phyloP scores from a whole-genome alignment of 2,113 vertebrate species.

The Apodemus sylvaticus region DNA sequence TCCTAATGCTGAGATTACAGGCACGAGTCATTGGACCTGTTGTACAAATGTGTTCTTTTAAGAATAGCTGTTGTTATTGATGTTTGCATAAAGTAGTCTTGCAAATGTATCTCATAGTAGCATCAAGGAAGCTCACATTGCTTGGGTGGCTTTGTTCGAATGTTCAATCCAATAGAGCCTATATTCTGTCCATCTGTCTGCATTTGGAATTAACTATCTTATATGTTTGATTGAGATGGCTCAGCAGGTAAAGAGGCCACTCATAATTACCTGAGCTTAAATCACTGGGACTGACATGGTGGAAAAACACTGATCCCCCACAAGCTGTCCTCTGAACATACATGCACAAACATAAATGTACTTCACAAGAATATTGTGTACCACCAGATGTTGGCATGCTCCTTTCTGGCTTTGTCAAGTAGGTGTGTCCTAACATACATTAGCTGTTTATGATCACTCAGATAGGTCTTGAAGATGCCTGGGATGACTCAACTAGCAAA shows the following conservation, averaged over 20 bases:
- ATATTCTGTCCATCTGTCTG: not conserved
- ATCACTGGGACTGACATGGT: too few species aligned
- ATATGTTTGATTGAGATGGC: not conserved
- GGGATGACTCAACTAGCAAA: slow-evolving; percentile 3
- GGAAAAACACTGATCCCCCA: not conserved
- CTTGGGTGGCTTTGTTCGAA: not conserved
- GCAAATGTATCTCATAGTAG: not conserved
- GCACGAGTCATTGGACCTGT: not conserved
- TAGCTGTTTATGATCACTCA: slow-evolving; percentile 22
- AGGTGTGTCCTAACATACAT: not conserved
- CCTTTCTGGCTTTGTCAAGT: not conserved
- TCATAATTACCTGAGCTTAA: not conserved
- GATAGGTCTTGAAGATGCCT: not conserved
- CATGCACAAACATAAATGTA: not conserved
- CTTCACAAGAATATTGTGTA: not conserved
- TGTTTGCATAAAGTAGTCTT: not conserved
- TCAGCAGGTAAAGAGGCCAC: not conserved
- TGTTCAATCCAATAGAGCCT: not conserved
- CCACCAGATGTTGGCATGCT: not conserved
- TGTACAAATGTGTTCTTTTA: not conserved
- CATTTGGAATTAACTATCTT: slow-evolving; percentile 21
- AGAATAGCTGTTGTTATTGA: slow-evolving; percentile 11
- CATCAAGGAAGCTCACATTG: not conserved
- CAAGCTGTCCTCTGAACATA: not conserved
- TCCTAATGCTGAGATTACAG: not conserved